Percentiles rank a stretch among this genome's conserved stretches.
phyloP scores from a whole-genome alignment of 2,113 vertebrate genomes.

The Peromyscus leucopus region DNA sequence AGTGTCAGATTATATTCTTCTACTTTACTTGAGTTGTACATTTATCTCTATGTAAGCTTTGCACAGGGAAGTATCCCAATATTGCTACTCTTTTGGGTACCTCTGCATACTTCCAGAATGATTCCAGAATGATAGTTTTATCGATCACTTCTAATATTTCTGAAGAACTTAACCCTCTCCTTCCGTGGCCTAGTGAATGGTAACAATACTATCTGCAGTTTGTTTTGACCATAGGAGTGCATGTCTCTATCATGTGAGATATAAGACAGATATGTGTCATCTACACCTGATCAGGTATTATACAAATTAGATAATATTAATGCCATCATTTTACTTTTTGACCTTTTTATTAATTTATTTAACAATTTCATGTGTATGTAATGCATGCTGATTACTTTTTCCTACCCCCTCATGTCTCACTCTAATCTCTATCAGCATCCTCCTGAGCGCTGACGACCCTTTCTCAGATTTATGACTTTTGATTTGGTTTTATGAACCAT shows the following conservation, averaged over 20 bases:
- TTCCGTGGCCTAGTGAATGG: not conserved
- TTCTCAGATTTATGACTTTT: not conserved
- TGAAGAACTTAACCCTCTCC: not conserved
- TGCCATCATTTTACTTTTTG: not conserved
- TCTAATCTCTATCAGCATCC: not conserved
- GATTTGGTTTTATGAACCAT: not conserved
- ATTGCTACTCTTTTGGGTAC: not conserved
- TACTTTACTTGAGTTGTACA: not conserved
- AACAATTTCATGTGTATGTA: not conserved
- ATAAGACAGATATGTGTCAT: not conserved
- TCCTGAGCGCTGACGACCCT: not conserved
- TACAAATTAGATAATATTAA: not conserved
- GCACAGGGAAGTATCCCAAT: not conserved
- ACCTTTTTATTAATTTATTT: not conserved
- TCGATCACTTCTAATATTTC: not conserved
- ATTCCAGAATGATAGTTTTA: not conserved
- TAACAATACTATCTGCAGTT: not conserved
- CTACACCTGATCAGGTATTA: not conserved
- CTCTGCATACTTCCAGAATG: not conserved
- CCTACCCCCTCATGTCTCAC: not conserved
- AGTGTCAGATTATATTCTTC: not conserved
- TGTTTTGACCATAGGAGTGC: not conserved
- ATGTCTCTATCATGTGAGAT: not conserved
- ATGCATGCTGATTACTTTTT: not conserved
- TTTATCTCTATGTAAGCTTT: not conserved